Evolutionary conservation across 2,797 vertebrate genomes (phyloP).

Genomic region (Mus minutoides): DNA sequence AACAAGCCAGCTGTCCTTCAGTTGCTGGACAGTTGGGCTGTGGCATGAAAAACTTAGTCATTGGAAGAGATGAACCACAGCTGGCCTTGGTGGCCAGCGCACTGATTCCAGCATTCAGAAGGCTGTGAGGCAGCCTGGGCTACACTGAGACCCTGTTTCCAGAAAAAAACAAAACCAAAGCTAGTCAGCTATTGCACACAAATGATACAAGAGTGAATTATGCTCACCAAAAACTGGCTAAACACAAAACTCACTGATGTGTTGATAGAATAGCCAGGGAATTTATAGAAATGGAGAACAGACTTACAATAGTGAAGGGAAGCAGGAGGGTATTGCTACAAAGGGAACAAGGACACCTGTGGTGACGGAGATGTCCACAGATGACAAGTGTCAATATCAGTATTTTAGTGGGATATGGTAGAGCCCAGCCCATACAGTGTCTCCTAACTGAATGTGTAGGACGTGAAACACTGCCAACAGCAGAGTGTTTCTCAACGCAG

Average conservation of each 20-base stretch:
- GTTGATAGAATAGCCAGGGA: not conserved
- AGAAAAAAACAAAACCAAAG: not conserved
- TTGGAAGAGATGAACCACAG: not conserved
- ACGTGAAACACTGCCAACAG: no score
- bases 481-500: not conserved
- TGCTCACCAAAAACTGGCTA: not conserved
- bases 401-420: no score
- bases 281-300: not conserved
- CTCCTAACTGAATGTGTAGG: not conserved
- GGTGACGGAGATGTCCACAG: not conserved
- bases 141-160: not conserved
- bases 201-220: not conserved
- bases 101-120: not conserved
- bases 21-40: no score
- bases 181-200: not conserved
- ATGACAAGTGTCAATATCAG: rapidly evolving
- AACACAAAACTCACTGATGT: not conserved
- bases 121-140: not conserved
- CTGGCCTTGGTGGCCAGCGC: not conserved
- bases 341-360: not conserved
- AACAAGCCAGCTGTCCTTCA: not conserved
- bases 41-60: not conserved
- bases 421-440: not conserved
- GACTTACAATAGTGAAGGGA: not conserved
- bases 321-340: not conserved